Percentiles rank a stretch among this genome's conserved stretches.
Conservation (phyloP, 2,797 vertebrate species). For the Ispidina lecontei region DNA sequence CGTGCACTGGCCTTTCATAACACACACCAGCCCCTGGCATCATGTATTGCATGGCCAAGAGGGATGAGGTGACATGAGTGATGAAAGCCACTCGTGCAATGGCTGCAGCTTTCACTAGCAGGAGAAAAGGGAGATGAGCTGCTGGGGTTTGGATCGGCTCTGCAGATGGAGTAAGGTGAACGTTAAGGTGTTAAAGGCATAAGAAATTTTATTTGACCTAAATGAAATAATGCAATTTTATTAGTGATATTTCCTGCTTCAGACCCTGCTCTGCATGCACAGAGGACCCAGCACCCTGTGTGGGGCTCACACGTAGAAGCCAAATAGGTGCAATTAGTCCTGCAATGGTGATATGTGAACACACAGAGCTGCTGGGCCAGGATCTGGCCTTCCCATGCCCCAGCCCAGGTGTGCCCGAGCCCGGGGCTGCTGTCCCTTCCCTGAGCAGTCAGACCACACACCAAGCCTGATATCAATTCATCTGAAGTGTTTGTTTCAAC, state of each 20-base stretch:
- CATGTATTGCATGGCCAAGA: background rate
- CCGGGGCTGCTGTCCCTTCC: background rate
- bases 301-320: background rate
- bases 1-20: no score
- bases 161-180: fast-evolving
- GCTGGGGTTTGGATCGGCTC: fast-evolving
- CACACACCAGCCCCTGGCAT: background rate
- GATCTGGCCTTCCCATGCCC: background rate
- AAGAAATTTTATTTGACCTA: background rate
- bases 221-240: background rate
- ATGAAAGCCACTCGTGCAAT: fast-evolving
- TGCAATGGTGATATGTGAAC: fast-evolving
- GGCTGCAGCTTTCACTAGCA: background rate
- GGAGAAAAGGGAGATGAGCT: background rate
- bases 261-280: background rate
- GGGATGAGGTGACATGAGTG: background rate
- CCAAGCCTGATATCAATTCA: background rate
- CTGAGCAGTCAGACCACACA: background rate
- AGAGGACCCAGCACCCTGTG: background rate
- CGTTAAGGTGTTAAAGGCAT: fast-evolving
- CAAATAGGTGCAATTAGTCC: background rate
- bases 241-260: fast-evolving
- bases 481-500: fast-evolving
- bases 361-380: background rate
- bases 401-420: background rate